Evolutionary conservation across 2,113 vertebrate genomes (phyloP).

Genomic region (Pluvianellus socialis): DNA sequence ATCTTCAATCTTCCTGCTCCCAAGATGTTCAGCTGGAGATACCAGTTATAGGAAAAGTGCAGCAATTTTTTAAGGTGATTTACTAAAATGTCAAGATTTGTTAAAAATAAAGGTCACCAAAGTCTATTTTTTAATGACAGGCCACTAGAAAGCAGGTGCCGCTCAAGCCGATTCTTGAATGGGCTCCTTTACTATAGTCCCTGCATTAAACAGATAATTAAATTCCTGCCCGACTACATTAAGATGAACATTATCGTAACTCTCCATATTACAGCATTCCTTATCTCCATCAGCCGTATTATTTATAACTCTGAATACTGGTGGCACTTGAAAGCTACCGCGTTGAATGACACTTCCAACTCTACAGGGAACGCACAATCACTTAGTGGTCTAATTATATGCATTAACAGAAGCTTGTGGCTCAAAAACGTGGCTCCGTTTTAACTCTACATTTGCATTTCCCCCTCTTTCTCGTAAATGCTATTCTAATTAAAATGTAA

Average conservation of each 20-base stretch:
- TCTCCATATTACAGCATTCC: neutral
- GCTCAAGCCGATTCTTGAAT: neutral
- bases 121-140: neutral
- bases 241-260: neutral
- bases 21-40: no score
- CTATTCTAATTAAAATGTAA: neutral
- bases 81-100: neutral
- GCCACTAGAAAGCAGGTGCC: neutral
- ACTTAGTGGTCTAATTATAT: conserved; percentile 18
- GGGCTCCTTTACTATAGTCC: neutral
- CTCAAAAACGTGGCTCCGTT: neutral
- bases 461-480: neutral
- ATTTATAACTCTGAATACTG: conserved; percentile 10
- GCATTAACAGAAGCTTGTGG: conserved; percentile 15
- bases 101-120: neutral
- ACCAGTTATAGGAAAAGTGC: neutral
- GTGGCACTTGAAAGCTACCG: conserved; percentile 40
- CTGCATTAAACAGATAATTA: neutral
- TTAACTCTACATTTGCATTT: conserved; percentile 6
- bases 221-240: neutral
- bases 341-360: conserved; percentile 25
- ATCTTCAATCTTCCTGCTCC: neutral
- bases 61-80: neutral
- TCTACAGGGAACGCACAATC: conserved; percentile 34
- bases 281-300: conserved; percentile 47